These are phyloP conservation scores for Luffia ferchaultella DNA, from an alignment of 2,888 invertebrate genomes.

Conservation along the genomic window DNA sequence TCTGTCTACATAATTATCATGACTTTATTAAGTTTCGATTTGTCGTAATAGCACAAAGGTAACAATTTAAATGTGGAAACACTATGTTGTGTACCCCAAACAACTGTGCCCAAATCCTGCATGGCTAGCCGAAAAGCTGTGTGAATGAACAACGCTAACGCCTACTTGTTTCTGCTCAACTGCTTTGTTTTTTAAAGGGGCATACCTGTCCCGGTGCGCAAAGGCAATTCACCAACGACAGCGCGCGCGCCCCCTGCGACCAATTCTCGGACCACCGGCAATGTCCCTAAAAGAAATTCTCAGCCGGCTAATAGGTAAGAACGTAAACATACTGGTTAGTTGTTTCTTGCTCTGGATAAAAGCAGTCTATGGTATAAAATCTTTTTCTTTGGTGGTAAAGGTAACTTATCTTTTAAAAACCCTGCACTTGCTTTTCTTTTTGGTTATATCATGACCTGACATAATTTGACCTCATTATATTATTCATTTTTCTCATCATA, in stretches of 20 bases:
- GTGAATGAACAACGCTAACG: no score
- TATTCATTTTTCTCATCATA: no score
- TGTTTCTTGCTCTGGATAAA: neutral
- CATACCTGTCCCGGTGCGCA: conserved; percentile 63
- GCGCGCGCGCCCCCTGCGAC: conserved; percentile 29
- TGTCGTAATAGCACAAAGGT: no score
- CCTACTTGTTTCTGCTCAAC: no score
- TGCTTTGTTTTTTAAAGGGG: conserved; percentile 30
- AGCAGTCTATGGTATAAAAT: neutral
- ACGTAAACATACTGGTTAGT: neutral
- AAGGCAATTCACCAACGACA: conserved; percentile 49
- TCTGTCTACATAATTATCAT: no score
- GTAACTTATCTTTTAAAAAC: neutral
- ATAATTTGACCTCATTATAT: no score
- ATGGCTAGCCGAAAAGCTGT: no score
- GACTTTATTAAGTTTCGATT: no score
- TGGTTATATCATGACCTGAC: no score
- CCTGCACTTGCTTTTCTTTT: neutral
- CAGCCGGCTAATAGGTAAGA: conserved; percentile 47
- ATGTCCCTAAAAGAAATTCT: conserved; percentile 37
- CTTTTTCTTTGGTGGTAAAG: neutral
- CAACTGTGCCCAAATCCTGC: no score
- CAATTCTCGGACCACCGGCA: conserved; percentile 21
- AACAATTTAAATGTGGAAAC: no score
- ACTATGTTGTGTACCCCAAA: no score